These are phyloP conservation scores for Heteromurus nitidus DNA, from an alignment of 2,888 invertebrate genomes.

Conservation along the genomic window DNA sequence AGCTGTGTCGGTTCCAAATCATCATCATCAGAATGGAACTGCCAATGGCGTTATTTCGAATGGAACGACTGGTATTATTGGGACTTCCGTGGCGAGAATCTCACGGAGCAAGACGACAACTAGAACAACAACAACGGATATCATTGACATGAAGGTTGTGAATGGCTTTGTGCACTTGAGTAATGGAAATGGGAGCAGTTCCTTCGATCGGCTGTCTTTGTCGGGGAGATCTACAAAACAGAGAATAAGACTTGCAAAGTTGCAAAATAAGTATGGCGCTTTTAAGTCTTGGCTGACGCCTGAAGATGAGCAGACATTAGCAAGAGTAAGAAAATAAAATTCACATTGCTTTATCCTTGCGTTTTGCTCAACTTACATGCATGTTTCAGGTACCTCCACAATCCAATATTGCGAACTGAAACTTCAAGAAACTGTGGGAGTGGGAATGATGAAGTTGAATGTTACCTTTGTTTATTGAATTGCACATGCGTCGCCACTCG, in stretches of 20 bases:
- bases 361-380: background rate
- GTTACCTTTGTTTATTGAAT: too few species aligned
- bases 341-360: background rate
- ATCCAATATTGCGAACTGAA: too few species aligned
- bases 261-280: slow-evolving; percentile 59
- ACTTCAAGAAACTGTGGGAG: too few species aligned
- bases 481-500: too few species aligned
- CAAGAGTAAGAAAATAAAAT: slow-evolving; percentile 69
- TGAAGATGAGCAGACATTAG: slow-evolving; percentile 71
- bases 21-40: background rate
- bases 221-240: slow-evolving; percentile 52
- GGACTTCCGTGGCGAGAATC: slow-evolving; percentile 22
- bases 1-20: background rate
- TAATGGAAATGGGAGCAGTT: slow-evolving; percentile 27
- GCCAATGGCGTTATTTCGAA: background rate
- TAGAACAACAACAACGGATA: slow-evolving; percentile 32
- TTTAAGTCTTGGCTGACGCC: slow-evolving; percentile 64
- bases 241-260: slow-evolving; percentile 56
- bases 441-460: too few species aligned
- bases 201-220: slow-evolving; percentile 35
- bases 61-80: background rate
- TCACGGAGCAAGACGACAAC: slow-evolving; percentile 47
- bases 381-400: background rate
- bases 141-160: slow-evolving; percentile 60
- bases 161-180: slow-evolving; percentile 57